Percentiles rank a stretch among this genome's conserved stretches.
Conservation (phyloP, 2,888 invertebrate species). For the Eilema sororculum region DNA sequence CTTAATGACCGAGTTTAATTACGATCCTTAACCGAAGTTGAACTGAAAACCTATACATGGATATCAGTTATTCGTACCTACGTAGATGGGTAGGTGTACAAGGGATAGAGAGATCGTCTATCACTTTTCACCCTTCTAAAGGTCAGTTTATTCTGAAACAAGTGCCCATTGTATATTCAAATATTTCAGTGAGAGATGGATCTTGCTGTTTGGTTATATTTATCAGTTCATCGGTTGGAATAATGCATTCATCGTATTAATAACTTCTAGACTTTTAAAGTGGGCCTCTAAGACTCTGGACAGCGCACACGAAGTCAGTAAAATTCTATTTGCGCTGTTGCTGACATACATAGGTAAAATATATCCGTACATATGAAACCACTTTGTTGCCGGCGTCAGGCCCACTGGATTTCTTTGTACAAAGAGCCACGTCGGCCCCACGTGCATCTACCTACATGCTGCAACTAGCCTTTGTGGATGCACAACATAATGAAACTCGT, state of each 20-base stretch:
- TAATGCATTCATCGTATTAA: no score
- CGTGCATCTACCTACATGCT: conserved; percentile 53
- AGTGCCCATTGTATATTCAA: no score
- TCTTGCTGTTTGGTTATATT: no score
- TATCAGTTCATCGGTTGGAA: no score
- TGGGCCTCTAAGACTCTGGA: conserved; percentile 16
- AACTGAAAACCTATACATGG: no score
- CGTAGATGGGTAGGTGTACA: background rate
- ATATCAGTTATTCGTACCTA: background rate
- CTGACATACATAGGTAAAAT: conserved; percentile 19
- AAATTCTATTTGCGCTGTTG: conserved; percentile 48
- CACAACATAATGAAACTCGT: conserved; percentile 43
- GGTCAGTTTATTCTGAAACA: no score
- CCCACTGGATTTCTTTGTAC: conserved; percentile 72
- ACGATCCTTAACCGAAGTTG: no score
- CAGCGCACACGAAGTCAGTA: conserved; percentile 24
- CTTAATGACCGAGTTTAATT: no score
- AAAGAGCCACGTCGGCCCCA: conserved; percentile 68
- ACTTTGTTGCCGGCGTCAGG: conserved; percentile 73
- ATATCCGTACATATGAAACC: conserved; percentile 54
- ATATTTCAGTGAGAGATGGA: no score
- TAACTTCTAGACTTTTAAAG: no score
- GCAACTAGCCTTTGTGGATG: conserved; percentile 63
- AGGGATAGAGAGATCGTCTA: background rate
- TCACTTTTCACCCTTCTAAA: no score